Evolutionary conservation across 1,140 invertebrate species (phyloP).

Genomic region (Brachionus sp.): DNA sequence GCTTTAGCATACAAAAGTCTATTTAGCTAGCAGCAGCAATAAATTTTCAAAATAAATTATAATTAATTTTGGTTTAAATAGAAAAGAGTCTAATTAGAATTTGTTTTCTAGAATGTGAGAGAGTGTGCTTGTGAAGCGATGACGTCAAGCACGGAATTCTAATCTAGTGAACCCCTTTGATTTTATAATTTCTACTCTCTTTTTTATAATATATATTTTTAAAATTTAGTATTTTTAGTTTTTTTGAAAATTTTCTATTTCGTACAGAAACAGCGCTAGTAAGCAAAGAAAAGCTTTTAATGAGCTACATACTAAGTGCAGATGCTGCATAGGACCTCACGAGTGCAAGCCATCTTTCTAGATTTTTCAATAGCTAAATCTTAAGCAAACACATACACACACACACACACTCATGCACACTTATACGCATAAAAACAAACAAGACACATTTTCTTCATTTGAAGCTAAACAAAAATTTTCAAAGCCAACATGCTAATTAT

Average conservation of each 20-base stretch:
- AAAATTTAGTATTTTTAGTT: conserved; percentile 41
- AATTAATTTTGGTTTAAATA: neutral
- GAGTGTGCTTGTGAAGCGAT: neutral
- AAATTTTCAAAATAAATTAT: neutral
- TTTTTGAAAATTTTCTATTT: conserved; percentile 5
- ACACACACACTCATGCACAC: no score
- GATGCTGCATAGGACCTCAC: neutral
- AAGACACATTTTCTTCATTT: no score
- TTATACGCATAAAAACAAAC: no score
- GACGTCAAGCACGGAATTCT: conserved; percentile 39
- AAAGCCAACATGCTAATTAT: neutral
- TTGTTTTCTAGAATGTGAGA: neutral
- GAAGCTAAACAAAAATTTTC: no score
- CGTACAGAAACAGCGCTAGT: neutral
- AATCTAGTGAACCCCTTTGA: conserved; percentile 40
- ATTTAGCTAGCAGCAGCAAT: neutral
- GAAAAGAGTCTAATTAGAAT: neutral
- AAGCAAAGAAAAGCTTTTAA: neutral
- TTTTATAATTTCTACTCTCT: conserved; percentile 35
- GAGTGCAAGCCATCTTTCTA: neutral
- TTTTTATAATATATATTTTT: conserved; percentile 33
- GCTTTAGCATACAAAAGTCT: neutral
- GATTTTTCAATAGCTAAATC: neutral
- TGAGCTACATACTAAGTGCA: neutral
- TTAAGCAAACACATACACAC: no score